phyloP scores from a whole-genome alignment of 2,797 vertebrate species.

The Eutrigla gurnardus region DNA sequence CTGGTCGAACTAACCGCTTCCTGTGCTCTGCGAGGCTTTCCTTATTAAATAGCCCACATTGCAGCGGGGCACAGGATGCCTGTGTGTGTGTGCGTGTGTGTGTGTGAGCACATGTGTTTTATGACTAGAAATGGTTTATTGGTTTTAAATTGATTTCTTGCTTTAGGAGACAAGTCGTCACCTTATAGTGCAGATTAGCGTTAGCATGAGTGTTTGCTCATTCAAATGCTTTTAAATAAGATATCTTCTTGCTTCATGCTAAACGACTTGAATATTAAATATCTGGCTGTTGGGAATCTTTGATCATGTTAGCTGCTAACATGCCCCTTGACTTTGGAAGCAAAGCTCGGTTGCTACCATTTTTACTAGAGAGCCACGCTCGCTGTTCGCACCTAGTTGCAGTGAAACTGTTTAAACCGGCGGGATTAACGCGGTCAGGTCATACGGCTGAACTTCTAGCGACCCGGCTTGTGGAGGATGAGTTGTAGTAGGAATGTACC shows the following conservation, averaged over 20 bases:
- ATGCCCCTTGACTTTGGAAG: not conserved
- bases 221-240: too few relatives aligned
- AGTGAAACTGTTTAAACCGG: not conserved
- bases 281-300: too few relatives aligned
- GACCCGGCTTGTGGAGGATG: not conserved
- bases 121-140: slow-evolving; percentile 28
- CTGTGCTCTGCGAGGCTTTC: slow-evolving; percentile 38
- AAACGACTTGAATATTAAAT: too few relatives aligned
- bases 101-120: slow-evolving; percentile 7
- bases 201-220: not conserved
- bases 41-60: slow-evolving; percentile 51
- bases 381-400: not conserved
- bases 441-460: not conserved
- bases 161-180: not conserved
- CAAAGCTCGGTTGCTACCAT: not conserved
- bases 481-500: not conserved
- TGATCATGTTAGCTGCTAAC: not conserved
- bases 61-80: slow-evolving; percentile 11
- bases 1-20: slow-evolving; percentile 52
- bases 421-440: slow-evolving; percentile 7
- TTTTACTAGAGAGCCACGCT: not conserved
- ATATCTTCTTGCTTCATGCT: too few relatives aligned
- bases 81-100: slow-evolving; percentile 21
- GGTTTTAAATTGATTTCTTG: slow-evolving; percentile 19
- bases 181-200: not conserved